Evolutionary conservation across 2,797 vertebrate genomes (phyloP), one percentile per base, ranked within the genome.

Genomic region (Cirrhinus molitorella): DNA sequence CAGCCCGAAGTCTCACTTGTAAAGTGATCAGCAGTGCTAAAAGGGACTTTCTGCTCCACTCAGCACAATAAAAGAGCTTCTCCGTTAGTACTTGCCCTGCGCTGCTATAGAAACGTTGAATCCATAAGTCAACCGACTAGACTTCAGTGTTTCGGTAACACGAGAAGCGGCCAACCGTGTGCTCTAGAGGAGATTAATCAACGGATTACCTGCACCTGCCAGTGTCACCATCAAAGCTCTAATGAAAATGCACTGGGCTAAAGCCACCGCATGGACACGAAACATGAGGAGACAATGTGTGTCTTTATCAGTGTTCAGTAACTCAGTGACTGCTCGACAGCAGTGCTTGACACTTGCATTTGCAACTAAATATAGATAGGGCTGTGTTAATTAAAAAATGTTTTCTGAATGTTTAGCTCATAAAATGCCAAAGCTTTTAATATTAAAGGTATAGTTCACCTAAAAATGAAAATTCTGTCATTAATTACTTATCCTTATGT

Each of bases 1-100:
- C n/a, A 53, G 9, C 57, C 57, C 1, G 43, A 47, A 28, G 16
- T 51, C 68, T 63, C 40, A 10, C 28, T 81, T 74, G 71, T 74
- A 66, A 82, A 66, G 34, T 74, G 59, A 82, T 65, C 71, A 72
- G 43, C 45, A 34, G 59, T 37, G 43, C 76, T 79, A 66, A 79
- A 49, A 34, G 28, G 40, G 59, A 10, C 55, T 34, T 61, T 47
- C 40, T 49, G 55, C 49, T 25, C 4, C 21, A 37, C 40, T 81
- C 40, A 47, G 13, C 79, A 23, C 13, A 47, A 47, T 59, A 61
- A 51, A 31, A 81, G 43, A 23, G 37, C 9, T 19, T 55, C 23
- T 81, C 40, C 1, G 0, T 70, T 23, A 73, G 28, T 28, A n/a
- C 34, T 83, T 70, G 63, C 34, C 23, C 10, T 4, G n/a, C 12